Percentiles rank a stretch among this genome's conserved stretches.
phyloP scores from a whole-genome alignment of 2,113 vertebrate genomes.

The Prietella phreatophila region DNA sequence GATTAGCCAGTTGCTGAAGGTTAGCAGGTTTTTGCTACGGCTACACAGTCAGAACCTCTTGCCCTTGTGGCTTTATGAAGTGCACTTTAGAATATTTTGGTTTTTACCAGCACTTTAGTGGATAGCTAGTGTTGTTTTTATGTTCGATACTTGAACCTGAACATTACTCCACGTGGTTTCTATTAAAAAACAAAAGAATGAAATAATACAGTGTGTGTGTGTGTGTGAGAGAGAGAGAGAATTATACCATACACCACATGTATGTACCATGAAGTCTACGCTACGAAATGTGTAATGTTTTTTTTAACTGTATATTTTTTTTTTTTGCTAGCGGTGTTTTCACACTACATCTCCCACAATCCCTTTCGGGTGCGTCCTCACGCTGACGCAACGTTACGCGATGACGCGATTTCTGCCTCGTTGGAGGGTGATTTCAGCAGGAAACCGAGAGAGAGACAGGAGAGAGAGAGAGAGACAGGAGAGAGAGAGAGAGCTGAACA shows the following conservation, averaged over 20 bases:
- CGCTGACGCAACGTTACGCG: conserved; percentile 43
- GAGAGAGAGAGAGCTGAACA: not conserved
- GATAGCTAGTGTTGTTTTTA: not conserved
- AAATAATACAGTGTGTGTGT: not conserved
- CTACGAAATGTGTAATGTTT: not conserved
- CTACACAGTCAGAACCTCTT: not conserved
- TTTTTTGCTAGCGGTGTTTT: not conserved
- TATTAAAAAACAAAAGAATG: not conserved
- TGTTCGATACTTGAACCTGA: not conserved
- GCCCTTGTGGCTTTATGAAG: not conserved
- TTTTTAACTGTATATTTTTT: not conserved
- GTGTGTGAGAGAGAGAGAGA: not conserved
- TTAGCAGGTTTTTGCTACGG: not conserved
- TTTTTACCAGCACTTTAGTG: not conserved
- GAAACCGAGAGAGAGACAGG: conserved; percentile 53
- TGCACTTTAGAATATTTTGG: not conserved
- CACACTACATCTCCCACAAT: conserved; percentile 66
- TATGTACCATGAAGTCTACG: too few relatives aligned
- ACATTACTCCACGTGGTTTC: not conserved
- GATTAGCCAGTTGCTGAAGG: not conserved
- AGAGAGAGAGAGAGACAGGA: not conserved
- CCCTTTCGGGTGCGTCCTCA: conserved; percentile 17
- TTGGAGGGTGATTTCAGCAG: conserved; percentile 74
- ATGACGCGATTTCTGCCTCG: conserved; percentile 78
- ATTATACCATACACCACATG: too few relatives aligned